Evolutionary conservation across 2,113 vertebrate genomes (phyloP), one percentile per base, ranked within the genome.

Genomic region (Apodemus speciosus): DNA sequence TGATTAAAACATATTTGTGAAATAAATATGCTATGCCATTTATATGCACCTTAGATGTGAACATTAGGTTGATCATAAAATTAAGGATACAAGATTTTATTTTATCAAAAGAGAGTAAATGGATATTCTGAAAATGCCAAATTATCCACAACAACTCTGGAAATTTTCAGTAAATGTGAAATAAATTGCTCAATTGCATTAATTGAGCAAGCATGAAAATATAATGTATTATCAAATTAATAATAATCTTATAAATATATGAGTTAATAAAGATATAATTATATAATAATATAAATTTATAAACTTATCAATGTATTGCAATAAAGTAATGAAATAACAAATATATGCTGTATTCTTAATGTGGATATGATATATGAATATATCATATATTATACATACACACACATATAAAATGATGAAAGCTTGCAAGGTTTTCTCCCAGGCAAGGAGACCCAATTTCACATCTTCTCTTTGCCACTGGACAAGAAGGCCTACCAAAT

Each of bases 51-150:
- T 86, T 72, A 80, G 25, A 88, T 58, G 20, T 89, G 32, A 92
- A 40, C 4, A 71, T 16, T 75, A 89, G 86, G 32, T 35, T 10
- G 0, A 20, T 66, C 4, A 69, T 15, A 66, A 79, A 92, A 80
- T 2, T 0, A 64, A 1, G 62, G 1, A 92, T 72, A 73, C 68
- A 75, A 69, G 14, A 62, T 15, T 49, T 81, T 76, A 27, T 79
- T 49, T 35, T 43, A 80, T 49, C 85, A 89, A 68, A 80, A 64
- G 27, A 71, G 8, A 81, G 88, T 85, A 95, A 76, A 72, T 49
- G 23, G 64, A 89, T 77, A 10, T 73, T 73, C 38, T 1, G 81
- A 77, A 66, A 16, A 21, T 9, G 38, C 51, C 13, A 81, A 96
- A 18, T 9, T 68, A 81, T 60, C 88, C n/a, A 90, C 13, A 92